A percentile compares a stretch with the other conserved stretches of the same genome.
These are phyloP conservation scores for Argyresthia goedartella DNA, from an alignment of 2,888 invertebrate species.

Conservation along the genomic window DNA sequence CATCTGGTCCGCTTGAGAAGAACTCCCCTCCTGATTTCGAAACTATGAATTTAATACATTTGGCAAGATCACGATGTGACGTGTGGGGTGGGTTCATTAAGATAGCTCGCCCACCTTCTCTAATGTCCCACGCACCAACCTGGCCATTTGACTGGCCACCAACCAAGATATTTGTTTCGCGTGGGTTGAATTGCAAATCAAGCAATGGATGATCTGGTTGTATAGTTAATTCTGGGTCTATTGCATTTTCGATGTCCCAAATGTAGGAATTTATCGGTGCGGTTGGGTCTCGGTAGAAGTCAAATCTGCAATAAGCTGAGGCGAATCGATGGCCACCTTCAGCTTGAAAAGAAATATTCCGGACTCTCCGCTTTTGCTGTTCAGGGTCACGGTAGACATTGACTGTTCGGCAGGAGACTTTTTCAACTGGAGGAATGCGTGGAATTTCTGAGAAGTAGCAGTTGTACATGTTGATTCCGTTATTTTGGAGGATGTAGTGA, in stretches of 20 bases:
- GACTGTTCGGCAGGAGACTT: slow-evolving; percentile 78
- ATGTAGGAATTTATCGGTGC: slow-evolving; percentile 65
- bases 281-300: slow-evolving; percentile 73
- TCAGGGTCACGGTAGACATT: slow-evolving; percentile 83
- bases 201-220: slow-evolving; percentile 79
- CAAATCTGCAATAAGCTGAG: slow-evolving; percentile 83
- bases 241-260: slow-evolving; percentile 93
- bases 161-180: slow-evolving; percentile 76
- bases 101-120: slow-evolving; percentile 79
- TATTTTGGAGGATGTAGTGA: slow-evolving; percentile 85
- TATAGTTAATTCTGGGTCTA: slow-evolving; percentile 77
- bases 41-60: slow-evolving; percentile 88
- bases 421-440: slow-evolving; percentile 74
- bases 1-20: slow-evolving; percentile 92
- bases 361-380: slow-evolving; percentile 58
- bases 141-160: slow-evolving; percentile 79
- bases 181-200: slow-evolving; percentile 87
- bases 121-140: slow-evolving; percentile 81
- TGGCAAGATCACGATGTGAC: slow-evolving; percentile 89
- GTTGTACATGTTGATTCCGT: slow-evolving; percentile 91
- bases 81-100: slow-evolving; percentile 80
- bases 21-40: slow-evolving; percentile 95
- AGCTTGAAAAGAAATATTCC: slow-evolving; percentile 88
- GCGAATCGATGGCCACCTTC: slow-evolving; percentile 85
- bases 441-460: slow-evolving; percentile 85